Conservation (phyloP, 1,140 invertebrate species). For the Listronotus bonariensis region DNA sequence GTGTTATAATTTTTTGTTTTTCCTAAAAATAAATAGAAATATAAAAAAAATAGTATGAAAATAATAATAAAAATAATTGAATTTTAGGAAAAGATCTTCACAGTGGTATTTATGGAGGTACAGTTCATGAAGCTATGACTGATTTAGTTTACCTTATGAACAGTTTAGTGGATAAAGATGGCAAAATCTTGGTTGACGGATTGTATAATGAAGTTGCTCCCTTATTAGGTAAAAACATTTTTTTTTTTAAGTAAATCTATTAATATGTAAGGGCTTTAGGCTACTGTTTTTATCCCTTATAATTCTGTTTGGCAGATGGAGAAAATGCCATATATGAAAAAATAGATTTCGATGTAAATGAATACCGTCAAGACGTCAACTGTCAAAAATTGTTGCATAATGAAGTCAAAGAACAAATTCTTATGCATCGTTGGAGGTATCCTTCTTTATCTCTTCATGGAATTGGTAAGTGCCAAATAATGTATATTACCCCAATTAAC, state of each 20-base stretch:
- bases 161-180: conserved; percentile 81
- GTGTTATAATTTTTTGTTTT: too few relatives aligned
- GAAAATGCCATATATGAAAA: conserved; percentile 81
- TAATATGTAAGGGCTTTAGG: too few relatives aligned
- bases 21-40: too few relatives aligned
- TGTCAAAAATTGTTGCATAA: conserved; percentile 72
- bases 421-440: conserved; percentile 91
- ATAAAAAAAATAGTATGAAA: too few relatives aligned
- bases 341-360: conserved; percentile 89
- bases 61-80: too few relatives aligned
- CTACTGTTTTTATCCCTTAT: background rate
- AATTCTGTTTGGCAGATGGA: conserved; percentile 55
- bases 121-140: conserved; percentile 86
- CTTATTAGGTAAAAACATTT: conserved; percentile 6
- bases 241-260: too few relatives aligned
- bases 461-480: conserved; percentile 50
- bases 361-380: conserved; percentile 78
- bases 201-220: conserved; percentile 80
- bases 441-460: conserved; percentile 91
- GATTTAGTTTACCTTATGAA: conserved; percentile 86
- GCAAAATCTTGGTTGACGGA: conserved; percentile 80
- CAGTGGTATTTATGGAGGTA: conserved; percentile 93
- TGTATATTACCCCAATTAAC: too few relatives aligned
- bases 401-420: conserved; percentile 73
- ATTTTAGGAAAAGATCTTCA: conserved; percentile 74